A percentile compares a stretch with the other conserved stretches of the same genome.
Evolutionary conservation across 2,797 vertebrate species (phyloP).

Genomic region (Sphenopsis melanotis): DNA sequence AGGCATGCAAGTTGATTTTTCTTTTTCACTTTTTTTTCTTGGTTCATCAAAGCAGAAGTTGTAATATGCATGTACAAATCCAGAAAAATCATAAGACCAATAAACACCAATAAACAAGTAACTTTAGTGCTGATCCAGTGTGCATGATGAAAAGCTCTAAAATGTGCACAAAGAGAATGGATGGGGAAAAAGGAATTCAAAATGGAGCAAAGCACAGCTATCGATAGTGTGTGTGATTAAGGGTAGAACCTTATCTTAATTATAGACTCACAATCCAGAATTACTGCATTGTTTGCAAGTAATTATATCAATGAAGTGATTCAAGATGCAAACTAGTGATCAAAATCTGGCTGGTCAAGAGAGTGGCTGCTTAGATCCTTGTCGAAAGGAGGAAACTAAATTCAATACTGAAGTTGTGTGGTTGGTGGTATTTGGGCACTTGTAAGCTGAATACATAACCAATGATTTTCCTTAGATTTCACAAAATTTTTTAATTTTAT

Average conservation of each 20-base stretch:
- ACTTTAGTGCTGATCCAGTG: not conserved
- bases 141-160: not conserved
- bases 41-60: not conserved
- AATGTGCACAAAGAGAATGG: not conserved
- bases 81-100: not conserved
- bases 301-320: constrained; percentile 53
- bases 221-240: not conserved
- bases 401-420: not conserved
- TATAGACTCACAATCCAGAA: constrained; percentile 28
- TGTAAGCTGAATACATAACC: not conserved
- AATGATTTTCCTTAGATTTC: not conserved
- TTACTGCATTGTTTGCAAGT: constrained; percentile 29
- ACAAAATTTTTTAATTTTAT: no score
- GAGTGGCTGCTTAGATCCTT: not conserved
- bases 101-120: not conserved
- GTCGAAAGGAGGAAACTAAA: not conserved
- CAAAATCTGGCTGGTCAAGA: not conserved
- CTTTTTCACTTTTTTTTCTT: not conserved
- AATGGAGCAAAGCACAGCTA: not conserved
- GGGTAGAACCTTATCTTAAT: constrained; percentile 52
- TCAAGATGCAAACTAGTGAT: constrained; percentile 29
- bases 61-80: not conserved
- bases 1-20: not conserved
- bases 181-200: not conserved
- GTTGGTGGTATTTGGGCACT: not conserved